Conservation (phyloP, 2,113 vertebrate genomes). For the Colossoma macropomum region DNA sequence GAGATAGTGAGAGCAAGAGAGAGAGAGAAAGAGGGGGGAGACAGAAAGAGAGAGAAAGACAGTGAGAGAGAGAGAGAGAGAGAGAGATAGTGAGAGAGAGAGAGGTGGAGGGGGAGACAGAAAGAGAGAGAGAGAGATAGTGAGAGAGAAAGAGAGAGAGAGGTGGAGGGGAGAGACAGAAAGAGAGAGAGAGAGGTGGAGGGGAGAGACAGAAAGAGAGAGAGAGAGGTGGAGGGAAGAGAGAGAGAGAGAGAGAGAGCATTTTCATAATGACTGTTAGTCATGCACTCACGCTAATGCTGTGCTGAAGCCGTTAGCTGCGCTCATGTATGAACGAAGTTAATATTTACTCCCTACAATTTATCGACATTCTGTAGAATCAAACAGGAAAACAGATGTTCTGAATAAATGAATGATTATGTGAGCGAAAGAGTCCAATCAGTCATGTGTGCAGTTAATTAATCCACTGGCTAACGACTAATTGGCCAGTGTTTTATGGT, state of each 20-base stretch:
- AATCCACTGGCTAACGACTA: conserved; percentile 32
- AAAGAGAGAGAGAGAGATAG: background rate
- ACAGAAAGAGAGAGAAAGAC: background rate
- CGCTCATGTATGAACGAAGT: conserved; percentile 17
- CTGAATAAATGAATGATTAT: conserved; percentile 58
- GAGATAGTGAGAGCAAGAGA: background rate
- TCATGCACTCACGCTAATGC: conserved; percentile 26
- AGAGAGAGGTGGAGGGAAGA: conserved; percentile 45
- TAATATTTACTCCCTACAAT: conserved; percentile 5
- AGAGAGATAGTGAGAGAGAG: background rate
- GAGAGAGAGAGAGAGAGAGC: background rate
- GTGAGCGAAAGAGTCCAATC: conserved; percentile 7
- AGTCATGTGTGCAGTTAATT: conserved; percentile 38
- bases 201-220: background rate
- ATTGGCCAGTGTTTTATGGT: background rate
- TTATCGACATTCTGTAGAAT: background rate
- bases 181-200: background rate
- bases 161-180: background rate
- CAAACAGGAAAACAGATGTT: background rate
- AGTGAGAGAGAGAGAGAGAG: conserved; percentile 50
- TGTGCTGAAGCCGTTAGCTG: conserved; percentile 6
- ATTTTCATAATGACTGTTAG: conserved; percentile 24
- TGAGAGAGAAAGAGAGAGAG: background rate
- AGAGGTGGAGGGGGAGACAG: background rate
- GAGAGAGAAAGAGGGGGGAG: conserved; percentile 9